Conservation (phyloP, 2,888 invertebrate species). For the Melolontha melolontha region DNA sequence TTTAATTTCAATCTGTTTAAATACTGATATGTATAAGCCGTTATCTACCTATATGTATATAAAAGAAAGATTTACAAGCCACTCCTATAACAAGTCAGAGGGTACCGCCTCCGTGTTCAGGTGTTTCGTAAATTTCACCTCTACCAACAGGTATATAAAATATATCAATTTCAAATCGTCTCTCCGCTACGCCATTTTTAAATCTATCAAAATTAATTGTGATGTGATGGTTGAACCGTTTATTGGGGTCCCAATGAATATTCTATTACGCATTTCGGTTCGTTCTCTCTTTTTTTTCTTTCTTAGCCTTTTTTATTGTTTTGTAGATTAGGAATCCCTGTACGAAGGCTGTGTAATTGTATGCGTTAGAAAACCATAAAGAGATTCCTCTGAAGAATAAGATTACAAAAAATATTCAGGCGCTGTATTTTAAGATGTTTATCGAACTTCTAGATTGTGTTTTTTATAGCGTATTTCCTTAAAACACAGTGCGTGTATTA, state of each 20-base stretch:
- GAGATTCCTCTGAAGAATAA: slow-evolving; percentile 18
- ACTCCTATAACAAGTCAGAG: slow-evolving; percentile 37
- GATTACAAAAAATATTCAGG: slow-evolving; percentile 6
- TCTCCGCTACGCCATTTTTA: slow-evolving; percentile 37
- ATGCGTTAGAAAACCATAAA: slow-evolving; percentile 10
- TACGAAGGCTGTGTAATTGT: slow-evolving; percentile 1
- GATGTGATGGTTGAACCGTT: slow-evolving; percentile 28
- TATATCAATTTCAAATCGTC: slow-evolving; percentile 8
- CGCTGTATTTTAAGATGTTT: slow-evolving; percentile 12
- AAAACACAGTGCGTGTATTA: not conserved
- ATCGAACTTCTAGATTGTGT: slow-evolving; percentile 5
- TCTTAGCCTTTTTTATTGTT: slow-evolving; percentile 12
- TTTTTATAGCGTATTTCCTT: slow-evolving; percentile 5
- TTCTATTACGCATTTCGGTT: slow-evolving; percentile 40
- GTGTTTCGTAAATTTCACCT: slow-evolving; percentile 37
- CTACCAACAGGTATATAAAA: slow-evolving; percentile 12
- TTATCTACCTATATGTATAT: slow-evolving; percentile 30
- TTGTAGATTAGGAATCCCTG: slow-evolving; percentile 10
- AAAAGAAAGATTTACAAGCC: slow-evolving; percentile 38
- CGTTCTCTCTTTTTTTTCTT: not conserved
- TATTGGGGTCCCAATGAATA: slow-evolving; percentile 42
- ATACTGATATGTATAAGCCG: slow-evolving; percentile 23
- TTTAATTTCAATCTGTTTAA: slow-evolving; percentile 29
- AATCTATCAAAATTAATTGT: slow-evolving; percentile 34
- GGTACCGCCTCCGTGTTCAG: slow-evolving; percentile 39